phyloP scores from a whole-genome alignment of 2,797 vertebrate genomes.

The Sebastes hubbsi region DNA sequence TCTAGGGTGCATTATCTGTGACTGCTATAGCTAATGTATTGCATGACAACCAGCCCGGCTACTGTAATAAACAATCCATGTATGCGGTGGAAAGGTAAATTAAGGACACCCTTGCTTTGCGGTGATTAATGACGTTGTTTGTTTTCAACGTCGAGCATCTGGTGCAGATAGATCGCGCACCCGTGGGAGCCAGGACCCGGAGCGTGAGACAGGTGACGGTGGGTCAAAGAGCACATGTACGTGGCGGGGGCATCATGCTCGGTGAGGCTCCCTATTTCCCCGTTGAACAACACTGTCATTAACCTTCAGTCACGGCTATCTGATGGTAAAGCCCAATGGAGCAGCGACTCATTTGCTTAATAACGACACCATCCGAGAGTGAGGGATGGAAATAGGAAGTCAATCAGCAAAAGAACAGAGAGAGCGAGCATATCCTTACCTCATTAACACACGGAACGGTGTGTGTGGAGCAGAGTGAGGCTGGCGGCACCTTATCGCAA shows the following conservation, averaged over 20 bases:
- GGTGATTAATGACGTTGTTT: conserved; percentile 65
- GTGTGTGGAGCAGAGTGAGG: conserved; percentile 5
- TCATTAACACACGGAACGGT: conserved; percentile 45
- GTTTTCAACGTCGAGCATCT: conserved; percentile 46
- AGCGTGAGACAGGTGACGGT: background rate
- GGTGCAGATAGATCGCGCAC: background rate
- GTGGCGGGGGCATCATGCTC: conserved; percentile 30
- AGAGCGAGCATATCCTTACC: conserved; percentile 40
- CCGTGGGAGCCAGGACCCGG: conserved; percentile 14
- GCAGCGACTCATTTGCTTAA: conserved; percentile 74
- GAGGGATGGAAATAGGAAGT: conserved; percentile 54
- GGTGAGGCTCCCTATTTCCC: conserved; percentile 20
- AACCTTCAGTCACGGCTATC: conserved; percentile 74
- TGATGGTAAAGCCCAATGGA: conserved; percentile 68
- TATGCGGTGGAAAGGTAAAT: conserved; percentile 34
- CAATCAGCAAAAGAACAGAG: conserved; percentile 59
- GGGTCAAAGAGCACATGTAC: conserved; percentile 59
- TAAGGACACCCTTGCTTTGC: conserved; percentile 34
- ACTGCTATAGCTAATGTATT: conserved; percentile 26
- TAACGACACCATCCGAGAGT: conserved; percentile 59
- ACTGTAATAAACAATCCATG: conserved; percentile 22
- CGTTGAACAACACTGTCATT: conserved; percentile 65
- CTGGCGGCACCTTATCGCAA: background rate
- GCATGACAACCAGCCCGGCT: conserved; percentile 1
- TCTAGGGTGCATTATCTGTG: conserved; percentile 6